phyloP scores from a whole-genome alignment of 92 coral and sea anemone species.

The Umimayanthus kanabou region DNA sequence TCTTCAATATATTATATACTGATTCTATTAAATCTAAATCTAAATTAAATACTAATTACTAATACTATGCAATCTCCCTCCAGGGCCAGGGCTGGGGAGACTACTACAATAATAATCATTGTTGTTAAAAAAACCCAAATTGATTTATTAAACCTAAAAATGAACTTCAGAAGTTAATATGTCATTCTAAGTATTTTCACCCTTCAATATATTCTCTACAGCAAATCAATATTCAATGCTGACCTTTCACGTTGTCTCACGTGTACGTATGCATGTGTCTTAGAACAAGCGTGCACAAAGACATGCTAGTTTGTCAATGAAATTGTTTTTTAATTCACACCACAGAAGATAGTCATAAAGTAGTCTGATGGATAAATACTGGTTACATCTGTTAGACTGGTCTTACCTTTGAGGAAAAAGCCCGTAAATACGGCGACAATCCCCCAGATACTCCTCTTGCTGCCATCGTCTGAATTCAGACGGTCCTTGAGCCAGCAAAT shows the following conservation, averaged over 20 bases:
- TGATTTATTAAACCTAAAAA: no score
- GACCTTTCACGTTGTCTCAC: background rate
- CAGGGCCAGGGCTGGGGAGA: no score
- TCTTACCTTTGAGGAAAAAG: conserved; percentile 26
- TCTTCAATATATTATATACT: no score
- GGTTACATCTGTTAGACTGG: background rate
- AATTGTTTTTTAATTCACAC: background rate
- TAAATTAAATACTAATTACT: no score
- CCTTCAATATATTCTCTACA: no score
- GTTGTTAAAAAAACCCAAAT: background rate
- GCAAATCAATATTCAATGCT: background rate
- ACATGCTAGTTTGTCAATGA: background rate
- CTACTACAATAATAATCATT: no score
- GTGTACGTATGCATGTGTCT: background rate
- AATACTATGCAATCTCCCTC: no score
- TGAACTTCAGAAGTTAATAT: background rate
- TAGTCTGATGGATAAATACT: background rate
- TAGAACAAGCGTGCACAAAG: background rate
- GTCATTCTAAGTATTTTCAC: background rate
- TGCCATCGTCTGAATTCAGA: conserved; percentile 5
- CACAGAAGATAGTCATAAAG: background rate
- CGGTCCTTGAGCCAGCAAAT: conserved; percentile 9
- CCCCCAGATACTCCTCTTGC: background rate
- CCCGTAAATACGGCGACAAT: conserved; percentile 8
- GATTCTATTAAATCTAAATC: no score